A percentile compares a stretch with the other conserved stretches of the same genome.
These are phyloP conservation scores for Drosophila melanosoma DNA, from an alignment of 2,888 invertebrate species.

Conservation along the genomic window DNA sequence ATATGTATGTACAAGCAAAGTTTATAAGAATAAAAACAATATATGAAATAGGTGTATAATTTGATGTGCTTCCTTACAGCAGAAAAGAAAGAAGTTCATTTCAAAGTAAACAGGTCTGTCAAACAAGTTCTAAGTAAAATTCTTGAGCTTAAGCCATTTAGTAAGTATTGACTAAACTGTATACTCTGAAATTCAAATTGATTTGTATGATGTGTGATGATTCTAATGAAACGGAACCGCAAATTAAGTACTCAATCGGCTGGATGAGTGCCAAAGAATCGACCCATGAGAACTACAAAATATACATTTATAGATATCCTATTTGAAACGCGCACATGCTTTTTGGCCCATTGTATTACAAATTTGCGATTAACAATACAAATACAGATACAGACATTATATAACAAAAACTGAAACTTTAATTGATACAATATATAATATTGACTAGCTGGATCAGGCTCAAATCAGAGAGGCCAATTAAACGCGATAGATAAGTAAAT, in stretches of 20 bases:
- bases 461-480: constrained; percentile 24
- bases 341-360: constrained; percentile 27
- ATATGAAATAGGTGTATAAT: constrained; percentile 10
- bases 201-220: constrained; percentile 5
- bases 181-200: constrained; percentile 21
- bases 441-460: constrained; percentile 24
- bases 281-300: constrained; percentile 22
- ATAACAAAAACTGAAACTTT: constrained; percentile 52
- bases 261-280: constrained; percentile 23
- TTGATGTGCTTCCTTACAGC: constrained; percentile 11
- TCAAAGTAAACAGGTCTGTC: constrained; percentile 31
- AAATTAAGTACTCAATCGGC: constrained; percentile 12
- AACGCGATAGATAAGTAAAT: constrained; percentile 6
- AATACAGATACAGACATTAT: constrained; percentile 60
- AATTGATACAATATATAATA: constrained; percentile 41
- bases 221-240: constrained; percentile 32
- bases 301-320: constrained; percentile 15
- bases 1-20: constrained; percentile 45
- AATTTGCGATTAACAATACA: constrained; percentile 36
- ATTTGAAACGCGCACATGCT: constrained; percentile 45
- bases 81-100: constrained; percentile 1
- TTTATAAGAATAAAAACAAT: constrained; percentile 11
- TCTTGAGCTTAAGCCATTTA: not conserved
- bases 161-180: not conserved
- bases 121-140: not conserved